Percentiles rank a stretch among this genome's conserved stretches.
phyloP scores from a whole-genome alignment of 2,113 vertebrate species.

The Eurystomus gularis region DNA sequence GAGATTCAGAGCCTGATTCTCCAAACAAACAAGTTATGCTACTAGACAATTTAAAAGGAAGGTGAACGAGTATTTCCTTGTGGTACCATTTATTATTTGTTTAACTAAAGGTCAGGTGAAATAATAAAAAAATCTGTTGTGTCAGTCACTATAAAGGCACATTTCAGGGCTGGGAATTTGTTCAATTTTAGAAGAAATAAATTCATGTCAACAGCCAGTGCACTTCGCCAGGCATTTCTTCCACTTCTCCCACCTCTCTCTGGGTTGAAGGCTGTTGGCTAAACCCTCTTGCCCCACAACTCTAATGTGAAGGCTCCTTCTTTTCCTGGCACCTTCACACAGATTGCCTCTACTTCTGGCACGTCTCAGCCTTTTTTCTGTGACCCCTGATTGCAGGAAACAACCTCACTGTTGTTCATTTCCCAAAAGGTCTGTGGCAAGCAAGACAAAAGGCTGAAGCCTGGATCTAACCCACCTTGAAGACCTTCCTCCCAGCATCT shows the following conservation, averaged over 20 bases:
- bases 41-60: background rate
- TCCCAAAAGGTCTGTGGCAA: background rate
- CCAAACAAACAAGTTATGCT: background rate
- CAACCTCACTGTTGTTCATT: background rate
- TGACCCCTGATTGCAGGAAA: background rate
- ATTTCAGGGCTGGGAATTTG: background rate
- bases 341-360: background rate
- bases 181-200: background rate
- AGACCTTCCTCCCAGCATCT: background rate
- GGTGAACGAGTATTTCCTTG: background rate
- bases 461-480: background rate
- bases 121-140: background rate
- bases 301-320: background rate
- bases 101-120: constrained; percentile 33
- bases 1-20: background rate
- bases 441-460: background rate
- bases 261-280: background rate
- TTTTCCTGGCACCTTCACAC: background rate
- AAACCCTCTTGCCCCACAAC: background rate
- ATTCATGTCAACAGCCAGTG: background rate
- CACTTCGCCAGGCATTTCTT: background rate
- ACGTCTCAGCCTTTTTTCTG: background rate
- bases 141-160: background rate
- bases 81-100: background rate
- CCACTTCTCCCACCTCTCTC: background rate